Evolutionary conservation across 2,888 invertebrate genomes (phyloP).

Genomic region (Taphrorychus bicolor): DNA sequence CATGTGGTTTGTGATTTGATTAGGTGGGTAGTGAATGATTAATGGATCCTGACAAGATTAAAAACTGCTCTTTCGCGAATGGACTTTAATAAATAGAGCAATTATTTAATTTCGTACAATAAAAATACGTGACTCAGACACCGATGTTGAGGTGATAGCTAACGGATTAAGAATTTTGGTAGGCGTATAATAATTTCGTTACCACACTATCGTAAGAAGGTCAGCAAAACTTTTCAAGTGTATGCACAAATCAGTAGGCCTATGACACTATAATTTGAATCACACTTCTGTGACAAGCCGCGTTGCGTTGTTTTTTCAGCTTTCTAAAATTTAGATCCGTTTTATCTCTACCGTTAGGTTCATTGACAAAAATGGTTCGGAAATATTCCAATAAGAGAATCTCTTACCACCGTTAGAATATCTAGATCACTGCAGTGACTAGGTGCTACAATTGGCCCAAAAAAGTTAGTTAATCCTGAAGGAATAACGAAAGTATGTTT

Average conservation of each 20-base stretch:
- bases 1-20: too few species aligned
- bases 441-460: too few species aligned
- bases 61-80: not conserved
- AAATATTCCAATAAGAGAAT: not conserved
- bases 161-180: not conserved
- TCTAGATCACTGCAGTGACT: too few species aligned
- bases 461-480: too few species aligned
- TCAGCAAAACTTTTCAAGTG: not conserved
- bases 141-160: not conserved
- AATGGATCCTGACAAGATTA: not conserved
- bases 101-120: too few species aligned
- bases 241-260: too few species aligned
- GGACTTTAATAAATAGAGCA: not conserved
- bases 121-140: not conserved
- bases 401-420: too few species aligned
- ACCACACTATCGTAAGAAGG: not conserved
- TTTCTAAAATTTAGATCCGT: not conserved
- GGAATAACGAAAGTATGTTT: too few species aligned
- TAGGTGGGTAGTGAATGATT: not conserved
- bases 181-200: not conserved
- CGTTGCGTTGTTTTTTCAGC: not conserved
- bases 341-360: not conserved
- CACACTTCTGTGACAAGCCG: not conserved
- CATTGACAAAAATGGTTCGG: not conserved
- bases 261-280: too few species aligned